Evolutionary conservation across 2,113 vertebrate species (phyloP).

Genomic region (Phyllostomus hastatus): DNA sequence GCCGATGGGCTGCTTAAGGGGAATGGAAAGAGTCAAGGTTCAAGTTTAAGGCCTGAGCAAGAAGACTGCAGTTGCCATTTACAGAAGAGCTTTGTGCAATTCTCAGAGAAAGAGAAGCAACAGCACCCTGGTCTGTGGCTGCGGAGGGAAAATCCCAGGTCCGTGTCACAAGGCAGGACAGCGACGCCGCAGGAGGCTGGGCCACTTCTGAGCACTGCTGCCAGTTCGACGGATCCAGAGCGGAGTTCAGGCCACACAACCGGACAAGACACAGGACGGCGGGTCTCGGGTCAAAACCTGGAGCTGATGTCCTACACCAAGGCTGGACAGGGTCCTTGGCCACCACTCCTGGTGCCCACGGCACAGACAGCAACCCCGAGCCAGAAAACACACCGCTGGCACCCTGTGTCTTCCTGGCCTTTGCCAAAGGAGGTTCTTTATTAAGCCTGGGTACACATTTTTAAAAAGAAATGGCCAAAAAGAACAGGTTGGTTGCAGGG

Average conservation of each 20-base stretch:
- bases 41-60: neutral
- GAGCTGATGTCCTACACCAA: neutral
- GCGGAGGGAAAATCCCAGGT: neutral
- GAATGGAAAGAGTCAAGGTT: neutral
- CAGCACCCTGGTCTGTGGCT: neutral
- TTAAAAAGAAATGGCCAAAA: neutral
- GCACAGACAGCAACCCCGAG: no score
- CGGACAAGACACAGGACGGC: no score
- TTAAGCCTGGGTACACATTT: neutral
- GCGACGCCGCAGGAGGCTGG: neutral
- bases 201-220: no score
- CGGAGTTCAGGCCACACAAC: neutral
- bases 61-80: neutral
- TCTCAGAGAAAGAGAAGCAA: neutral
- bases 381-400: accelerated
- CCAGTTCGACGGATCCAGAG: no score
- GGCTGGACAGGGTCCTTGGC: neutral
- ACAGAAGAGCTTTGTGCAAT: neutral
- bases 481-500: neutral
- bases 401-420: no score
- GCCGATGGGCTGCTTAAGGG: neutral
- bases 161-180: neutral
- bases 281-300: neutral
- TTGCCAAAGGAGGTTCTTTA: neutral
- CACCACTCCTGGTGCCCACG: neutral